Base-by-base conservation (phyloP, 1,140 invertebrate species). In the Drosophila trapezifrons region DNA sequence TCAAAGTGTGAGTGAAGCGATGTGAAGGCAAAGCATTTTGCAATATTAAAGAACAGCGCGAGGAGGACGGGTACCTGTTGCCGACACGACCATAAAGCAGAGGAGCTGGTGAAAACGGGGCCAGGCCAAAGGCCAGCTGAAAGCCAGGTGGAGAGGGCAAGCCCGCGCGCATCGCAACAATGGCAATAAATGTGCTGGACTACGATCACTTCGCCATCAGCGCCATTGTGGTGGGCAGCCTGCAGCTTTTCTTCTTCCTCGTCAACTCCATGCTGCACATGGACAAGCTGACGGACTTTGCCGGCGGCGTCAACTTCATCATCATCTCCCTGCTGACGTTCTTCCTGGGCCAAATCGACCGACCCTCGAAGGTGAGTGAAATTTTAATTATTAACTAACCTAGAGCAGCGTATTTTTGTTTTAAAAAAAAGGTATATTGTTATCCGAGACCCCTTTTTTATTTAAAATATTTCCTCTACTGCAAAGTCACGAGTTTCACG, bases 231-330 rank as follows among this genome's bases (percentile, higher is more conserved):
- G 97, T 96, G 7, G 94, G 97, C 43, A 94, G 93, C 4, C 96
- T 98, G 96, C 97, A 98, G 92, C 93, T 98, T 43, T 94, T 97
- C 40, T 98, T 98, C 93, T 98, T 98, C 92, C 93, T 95, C 17
- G 95, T 98, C 63, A 97, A 97, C 29, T 96, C 96, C 10, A 94
- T 95, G 42, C 96, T 97, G 80, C 96, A 98, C 92, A 95, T 96
- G 93, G 97, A 98, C 87, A 98, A 98, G 93, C 92, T 98, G 15
- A 97, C 97, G 1, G 97, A 98, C 92, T 97, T 98, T 93, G 97
- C 97, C 62, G 97, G 97, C 8, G 97, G 97, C 59, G 95, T 96
- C 46, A 98, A 98, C 93, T 98, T 98, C 91, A 97, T 98, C 66
- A 96, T 97, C 42, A 93, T 98, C 58, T 97, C 97, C 13, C 90